These are phyloP conservation scores for Drosophila littoralis DNA, from an alignment of 1,140 invertebrate species.

Conservation along the genomic window DNA sequence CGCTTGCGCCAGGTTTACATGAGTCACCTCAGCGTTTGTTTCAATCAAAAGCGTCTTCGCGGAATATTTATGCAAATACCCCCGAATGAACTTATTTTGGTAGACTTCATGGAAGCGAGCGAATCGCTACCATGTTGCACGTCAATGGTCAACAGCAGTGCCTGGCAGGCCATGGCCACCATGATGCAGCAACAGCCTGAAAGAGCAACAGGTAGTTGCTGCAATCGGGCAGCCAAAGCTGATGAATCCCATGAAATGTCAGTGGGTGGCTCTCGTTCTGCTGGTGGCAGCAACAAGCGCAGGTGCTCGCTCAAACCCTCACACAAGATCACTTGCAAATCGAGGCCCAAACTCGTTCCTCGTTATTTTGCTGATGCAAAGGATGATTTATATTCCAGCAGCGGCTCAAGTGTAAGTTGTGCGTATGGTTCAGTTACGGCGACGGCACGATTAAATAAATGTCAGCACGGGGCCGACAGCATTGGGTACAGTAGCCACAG, in stretches of 20 bases:
- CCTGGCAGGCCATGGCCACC: slow-evolving; percentile 15
- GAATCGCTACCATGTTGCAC: background rate
- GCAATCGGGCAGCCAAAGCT: background rate
- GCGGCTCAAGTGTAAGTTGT: background rate
- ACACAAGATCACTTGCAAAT: slow-evolving; percentile 9
- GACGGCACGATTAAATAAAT: too few species aligned
- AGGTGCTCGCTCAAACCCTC: background rate
- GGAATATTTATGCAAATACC: slow-evolving; percentile 54
- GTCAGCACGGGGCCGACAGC: too few species aligned
- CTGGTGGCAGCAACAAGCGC: background rate
- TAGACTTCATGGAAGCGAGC: slow-evolving; percentile 46
- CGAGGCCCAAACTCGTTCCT: slow-evolving; percentile 27
- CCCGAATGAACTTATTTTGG: slow-evolving; percentile 33
- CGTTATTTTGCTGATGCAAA: background rate
- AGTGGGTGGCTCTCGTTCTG: background rate
- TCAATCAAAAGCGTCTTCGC: slow-evolving; percentile 50
- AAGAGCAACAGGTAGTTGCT: background rate
- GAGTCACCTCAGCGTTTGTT: slow-evolving; percentile 62
- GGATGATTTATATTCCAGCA: background rate
- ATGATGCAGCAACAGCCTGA: slow-evolving; percentile 9
- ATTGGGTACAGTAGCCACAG: background rate
- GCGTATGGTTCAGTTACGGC: too few species aligned
- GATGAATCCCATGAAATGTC: background rate
- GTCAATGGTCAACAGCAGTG: slow-evolving; percentile 1
- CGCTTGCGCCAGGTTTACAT: slow-evolving; percentile 65